Conservation (phyloP, 2,797 vertebrate genomes). For the Urosaurus nigricauda region DNA sequence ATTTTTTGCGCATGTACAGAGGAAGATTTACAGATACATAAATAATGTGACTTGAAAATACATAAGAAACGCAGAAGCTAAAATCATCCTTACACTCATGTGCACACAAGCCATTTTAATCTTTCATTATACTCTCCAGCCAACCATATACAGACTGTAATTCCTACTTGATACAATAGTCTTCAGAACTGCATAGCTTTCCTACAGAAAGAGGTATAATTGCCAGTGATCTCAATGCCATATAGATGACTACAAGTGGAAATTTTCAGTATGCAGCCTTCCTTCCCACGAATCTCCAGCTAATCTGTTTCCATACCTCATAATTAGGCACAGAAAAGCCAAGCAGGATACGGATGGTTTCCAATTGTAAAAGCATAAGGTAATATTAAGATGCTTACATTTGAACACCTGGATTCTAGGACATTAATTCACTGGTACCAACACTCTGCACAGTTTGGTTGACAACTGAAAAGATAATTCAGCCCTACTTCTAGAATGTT, state of each 20-base stretch:
- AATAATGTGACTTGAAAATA: neutral
- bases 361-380: constrained; percentile 29
- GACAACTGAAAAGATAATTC: constrained; percentile 43
- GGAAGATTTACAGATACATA: neutral
- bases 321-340: constrained; percentile 1
- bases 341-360: constrained; percentile 29
- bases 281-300: neutral
- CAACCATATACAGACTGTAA: neutral
- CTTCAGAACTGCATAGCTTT: constrained; percentile 1
- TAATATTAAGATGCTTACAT: constrained; percentile 45
- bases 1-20: neutral
- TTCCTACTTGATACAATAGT: neutral
- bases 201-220: neutral
- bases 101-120: constrained; percentile 6
- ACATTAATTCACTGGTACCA: constrained; percentile 46
- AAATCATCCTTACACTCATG: constrained; percentile 19
- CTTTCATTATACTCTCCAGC: constrained; percentile 18
- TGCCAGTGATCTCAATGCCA: neutral
- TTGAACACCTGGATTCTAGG: constrained; percentile 32
- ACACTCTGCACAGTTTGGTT: constrained; percentile 15
- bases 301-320: neutral
- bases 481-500: neutral
- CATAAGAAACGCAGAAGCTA: neutral
- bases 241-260: neutral
- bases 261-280: neutral